phyloP scores from a whole-genome alignment of 2,888 invertebrate genomes.

The Pyrrhia umbra region DNA sequence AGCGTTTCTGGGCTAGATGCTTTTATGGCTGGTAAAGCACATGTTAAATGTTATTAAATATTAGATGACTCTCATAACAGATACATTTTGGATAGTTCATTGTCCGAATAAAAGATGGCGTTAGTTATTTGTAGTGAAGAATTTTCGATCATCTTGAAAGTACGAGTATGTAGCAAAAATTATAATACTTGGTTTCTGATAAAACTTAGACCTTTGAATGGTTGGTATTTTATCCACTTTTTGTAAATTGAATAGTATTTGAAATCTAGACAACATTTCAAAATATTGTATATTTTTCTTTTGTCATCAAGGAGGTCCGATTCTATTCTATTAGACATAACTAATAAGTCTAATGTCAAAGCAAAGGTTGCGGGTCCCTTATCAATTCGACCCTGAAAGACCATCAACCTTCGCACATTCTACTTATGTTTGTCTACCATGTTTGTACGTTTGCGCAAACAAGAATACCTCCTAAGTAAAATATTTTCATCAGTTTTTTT shows the following conservation, averaged over 20 bases:
- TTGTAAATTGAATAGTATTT: neutral
- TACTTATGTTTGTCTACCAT: constrained; percentile 69
- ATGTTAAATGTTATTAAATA: constrained; percentile 44
- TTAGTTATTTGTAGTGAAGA: constrained; percentile 1
- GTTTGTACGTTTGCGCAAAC: constrained; percentile 61
- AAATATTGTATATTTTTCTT: neutral
- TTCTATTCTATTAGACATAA: constrained; percentile 17
- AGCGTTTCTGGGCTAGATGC: constrained; percentile 32
- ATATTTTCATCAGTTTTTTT: constrained; percentile 27
- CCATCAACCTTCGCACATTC: constrained; percentile 79
- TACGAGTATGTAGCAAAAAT: neutral
- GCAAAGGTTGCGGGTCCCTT: constrained; percentile 64
- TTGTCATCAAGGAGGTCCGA: constrained; percentile 8
- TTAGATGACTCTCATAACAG: constrained; percentile 8
- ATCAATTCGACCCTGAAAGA: constrained; percentile 74
- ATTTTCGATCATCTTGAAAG: neutral
- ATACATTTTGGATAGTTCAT: constrained; percentile 27
- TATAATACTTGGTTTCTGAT: no score
- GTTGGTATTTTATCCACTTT: no score
- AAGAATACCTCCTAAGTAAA: constrained; percentile 32
- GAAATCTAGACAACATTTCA: neutral
- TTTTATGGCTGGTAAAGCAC: constrained; percentile 35
- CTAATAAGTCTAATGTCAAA: constrained; percentile 61
- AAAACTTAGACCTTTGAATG: no score
- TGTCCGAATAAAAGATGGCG: constrained; percentile 42